A percentile compares a stretch with the other conserved stretches of the same genome.
These are phyloP conservation scores for Cydia fagiglandana DNA, from an alignment of 1,140 invertebrate species.

Conservation along the genomic window DNA sequence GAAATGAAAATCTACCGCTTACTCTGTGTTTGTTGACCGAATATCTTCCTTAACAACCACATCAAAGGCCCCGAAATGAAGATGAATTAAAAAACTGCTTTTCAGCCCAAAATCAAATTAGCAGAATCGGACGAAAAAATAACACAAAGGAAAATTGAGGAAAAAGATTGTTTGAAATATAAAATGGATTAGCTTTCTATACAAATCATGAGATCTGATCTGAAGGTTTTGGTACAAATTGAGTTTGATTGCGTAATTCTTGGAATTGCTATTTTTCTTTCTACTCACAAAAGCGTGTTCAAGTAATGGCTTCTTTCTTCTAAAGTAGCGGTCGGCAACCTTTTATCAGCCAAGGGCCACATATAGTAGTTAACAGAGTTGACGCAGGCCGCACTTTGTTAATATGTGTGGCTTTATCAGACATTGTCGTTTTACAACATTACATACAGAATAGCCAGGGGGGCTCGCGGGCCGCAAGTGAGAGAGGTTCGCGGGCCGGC, in stretches of 20 bases:
- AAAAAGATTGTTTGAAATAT: slow-evolving; percentile 24
- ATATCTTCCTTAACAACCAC: neutral
- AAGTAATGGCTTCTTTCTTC: too few relatives aligned
- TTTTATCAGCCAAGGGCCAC: too few relatives aligned
- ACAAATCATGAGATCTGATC: neutral
- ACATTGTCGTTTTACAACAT: too few relatives aligned
- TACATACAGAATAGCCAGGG: too few relatives aligned
- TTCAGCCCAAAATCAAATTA: slow-evolving; percentile 19
- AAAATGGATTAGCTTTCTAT: slow-evolving; percentile 28
- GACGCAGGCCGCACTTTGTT: too few relatives aligned
- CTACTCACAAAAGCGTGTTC: too few relatives aligned
- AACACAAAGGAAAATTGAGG: slow-evolving; percentile 21
- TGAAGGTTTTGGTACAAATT: slow-evolving; percentile 4
- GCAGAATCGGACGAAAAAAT: slow-evolving; percentile 11
- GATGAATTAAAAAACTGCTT: slow-evolving; percentile 25
- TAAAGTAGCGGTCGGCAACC: too few relatives aligned
- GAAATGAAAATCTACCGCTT: neutral
- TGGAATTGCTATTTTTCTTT: neutral
- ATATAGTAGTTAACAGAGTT: too few relatives aligned
- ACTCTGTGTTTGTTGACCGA: neutral
- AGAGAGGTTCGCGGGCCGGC: too few relatives aligned
- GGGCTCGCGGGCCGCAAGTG: too few relatives aligned
- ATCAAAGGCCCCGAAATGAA: slow-evolving; percentile 9
- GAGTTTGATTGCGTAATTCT: neutral
- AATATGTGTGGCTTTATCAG: too few relatives aligned